Conservation (phyloP, 2,113 vertebrate species). For the Microtus ochrogaster region DNA sequence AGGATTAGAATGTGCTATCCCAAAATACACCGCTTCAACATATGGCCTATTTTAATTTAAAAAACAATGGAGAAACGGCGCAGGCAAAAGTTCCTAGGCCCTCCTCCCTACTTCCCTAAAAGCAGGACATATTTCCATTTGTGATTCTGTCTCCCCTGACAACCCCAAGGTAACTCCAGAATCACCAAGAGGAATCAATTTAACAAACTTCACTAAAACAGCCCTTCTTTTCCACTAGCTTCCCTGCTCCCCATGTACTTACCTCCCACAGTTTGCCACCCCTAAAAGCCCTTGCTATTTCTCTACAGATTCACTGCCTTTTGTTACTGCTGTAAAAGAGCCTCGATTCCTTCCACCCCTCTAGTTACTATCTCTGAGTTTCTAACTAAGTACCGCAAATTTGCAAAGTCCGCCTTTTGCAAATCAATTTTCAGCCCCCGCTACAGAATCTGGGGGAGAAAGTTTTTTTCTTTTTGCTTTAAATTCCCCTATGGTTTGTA, state of each 20-base stretch:
- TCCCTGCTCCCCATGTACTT: neutral
- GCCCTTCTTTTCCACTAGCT: neutral
- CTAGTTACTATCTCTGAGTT: neutral
- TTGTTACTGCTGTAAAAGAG: neutral
- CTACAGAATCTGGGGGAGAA: neutral
- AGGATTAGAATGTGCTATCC: neutral
- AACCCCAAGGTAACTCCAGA: neutral
- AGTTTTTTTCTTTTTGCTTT: neutral
- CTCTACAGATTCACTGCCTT: conserved; percentile 2
- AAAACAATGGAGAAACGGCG: neutral
- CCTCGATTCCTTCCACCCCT: neutral
- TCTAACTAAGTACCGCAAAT: neutral
- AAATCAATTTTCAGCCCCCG: neutral
- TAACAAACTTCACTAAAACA: neutral
- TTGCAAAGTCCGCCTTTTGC: conserved; percentile 4
- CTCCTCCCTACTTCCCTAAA: neutral
- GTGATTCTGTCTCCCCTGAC: neutral
- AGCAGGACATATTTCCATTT: neutral
- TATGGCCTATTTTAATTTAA: neutral
- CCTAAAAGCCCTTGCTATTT: neutral
- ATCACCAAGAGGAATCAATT: neutral
- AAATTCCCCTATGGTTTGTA: neutral
- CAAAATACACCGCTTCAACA: neutral
- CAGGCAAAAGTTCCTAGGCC: neutral
- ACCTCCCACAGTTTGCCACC: neutral